Evolutionary conservation across 2,888 invertebrate genomes (phyloP).

Genomic region (Ptycholaimellus sp.): DNA sequence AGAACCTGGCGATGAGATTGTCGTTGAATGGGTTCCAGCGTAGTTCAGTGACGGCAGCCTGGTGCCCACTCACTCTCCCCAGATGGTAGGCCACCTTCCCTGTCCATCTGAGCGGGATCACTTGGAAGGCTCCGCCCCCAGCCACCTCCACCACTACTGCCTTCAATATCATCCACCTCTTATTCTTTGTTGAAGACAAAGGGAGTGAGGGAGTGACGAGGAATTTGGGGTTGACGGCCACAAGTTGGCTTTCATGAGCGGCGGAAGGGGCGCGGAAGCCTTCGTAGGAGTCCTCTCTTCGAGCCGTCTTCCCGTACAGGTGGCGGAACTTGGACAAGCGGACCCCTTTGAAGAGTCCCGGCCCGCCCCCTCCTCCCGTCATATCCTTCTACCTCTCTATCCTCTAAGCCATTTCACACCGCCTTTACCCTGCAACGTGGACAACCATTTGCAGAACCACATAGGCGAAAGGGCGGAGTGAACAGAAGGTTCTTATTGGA

Average conservation of each 20-base stretch:
- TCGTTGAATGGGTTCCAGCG: slow-evolving; percentile 97
- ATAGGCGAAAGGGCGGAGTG: too few species aligned
- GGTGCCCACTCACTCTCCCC: slow-evolving; percentile 80
- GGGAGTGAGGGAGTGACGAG: too few species aligned
- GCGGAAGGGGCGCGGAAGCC: slow-evolving; percentile 75
- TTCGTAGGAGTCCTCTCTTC: slow-evolving; percentile 71
- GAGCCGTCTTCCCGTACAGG: slow-evolving; percentile 63
- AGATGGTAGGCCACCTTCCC: slow-evolving; percentile 79
- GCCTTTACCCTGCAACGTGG: too few species aligned
- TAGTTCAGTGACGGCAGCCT: slow-evolving; percentile 80
- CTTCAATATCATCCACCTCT: too few species aligned
- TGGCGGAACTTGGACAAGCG: slow-evolving; percentile 76
- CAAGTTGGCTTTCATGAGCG: slow-evolving; percentile 93
- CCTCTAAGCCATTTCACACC: too few species aligned
- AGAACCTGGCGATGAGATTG: slow-evolving; percentile 62
- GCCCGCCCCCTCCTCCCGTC: background rate
- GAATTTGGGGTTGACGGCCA: slow-evolving; percentile 92
- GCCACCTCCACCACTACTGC: slow-evolving; percentile 85
- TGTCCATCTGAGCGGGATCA: slow-evolving; percentile 34
- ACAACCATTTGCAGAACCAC: too few species aligned
- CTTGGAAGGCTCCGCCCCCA: slow-evolving; percentile 82
- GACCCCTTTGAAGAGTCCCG: slow-evolving; percentile 47
- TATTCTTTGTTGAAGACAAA: too few species aligned
- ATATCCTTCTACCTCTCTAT: too few species aligned
- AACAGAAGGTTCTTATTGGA: too few species aligned